Conservation (phyloP, 2,888 invertebrate species). For the Folsomia manolachei region DNA sequence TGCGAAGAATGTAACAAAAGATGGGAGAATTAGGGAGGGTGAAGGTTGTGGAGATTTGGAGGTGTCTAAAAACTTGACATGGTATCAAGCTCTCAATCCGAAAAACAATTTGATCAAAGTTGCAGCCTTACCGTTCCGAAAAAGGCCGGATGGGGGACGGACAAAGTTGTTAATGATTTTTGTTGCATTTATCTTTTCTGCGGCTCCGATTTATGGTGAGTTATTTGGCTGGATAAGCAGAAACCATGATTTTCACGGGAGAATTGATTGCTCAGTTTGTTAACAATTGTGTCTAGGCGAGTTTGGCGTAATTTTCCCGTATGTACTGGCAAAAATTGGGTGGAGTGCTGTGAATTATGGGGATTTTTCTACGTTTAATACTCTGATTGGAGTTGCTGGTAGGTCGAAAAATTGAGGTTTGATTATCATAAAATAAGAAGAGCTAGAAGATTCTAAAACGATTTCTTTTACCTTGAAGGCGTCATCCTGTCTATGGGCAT, state of each 20-base stretch:
- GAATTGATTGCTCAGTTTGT: not conserved
- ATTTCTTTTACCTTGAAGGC: too few relatives aligned
- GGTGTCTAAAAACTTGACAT: not conserved
- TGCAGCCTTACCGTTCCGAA: not conserved
- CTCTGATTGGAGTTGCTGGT: slow-evolving; percentile 36
- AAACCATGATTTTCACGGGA: too few relatives aligned
- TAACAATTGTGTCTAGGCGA: slow-evolving; percentile 30
- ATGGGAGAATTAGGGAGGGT: not conserved
- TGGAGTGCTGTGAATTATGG: slow-evolving; percentile 42
- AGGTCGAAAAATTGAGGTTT: not conserved
- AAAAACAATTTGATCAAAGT: not conserved
- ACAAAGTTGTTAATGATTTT: slow-evolving; percentile 28
- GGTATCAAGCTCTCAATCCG: not conserved
- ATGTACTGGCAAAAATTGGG: slow-evolving; percentile 29
- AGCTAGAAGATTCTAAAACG: too few relatives aligned
- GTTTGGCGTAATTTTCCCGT: slow-evolving; percentile 43
- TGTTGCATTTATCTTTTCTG: slow-evolving; percentile 30
- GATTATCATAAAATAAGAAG: too few relatives aligned
- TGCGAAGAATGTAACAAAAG: slow-evolving; percentile 25
- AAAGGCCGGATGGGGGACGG: slow-evolving; percentile 16
- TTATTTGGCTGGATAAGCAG: too few relatives aligned
- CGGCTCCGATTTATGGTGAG: slow-evolving; percentile 43
- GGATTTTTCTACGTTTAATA: slow-evolving; percentile 37
- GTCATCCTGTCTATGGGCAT: slow-evolving; percentile 66
- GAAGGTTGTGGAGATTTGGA: not conserved